These are phyloP conservation scores for Sebastes diaconus DNA, from an alignment of 2,797 vertebrate genomes.

Conservation along the genomic window DNA sequence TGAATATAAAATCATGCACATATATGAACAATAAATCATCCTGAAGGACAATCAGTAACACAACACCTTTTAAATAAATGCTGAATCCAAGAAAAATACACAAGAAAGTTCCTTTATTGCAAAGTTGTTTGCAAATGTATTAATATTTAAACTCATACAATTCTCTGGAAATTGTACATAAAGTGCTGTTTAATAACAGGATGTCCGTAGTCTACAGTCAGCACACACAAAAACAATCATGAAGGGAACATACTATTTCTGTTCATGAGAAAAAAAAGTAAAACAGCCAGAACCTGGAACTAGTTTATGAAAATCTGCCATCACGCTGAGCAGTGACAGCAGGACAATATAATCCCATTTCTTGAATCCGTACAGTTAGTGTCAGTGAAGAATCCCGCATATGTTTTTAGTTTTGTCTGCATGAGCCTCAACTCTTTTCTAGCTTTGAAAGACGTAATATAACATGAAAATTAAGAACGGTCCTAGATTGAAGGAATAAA, in stretches of 20 bases:
- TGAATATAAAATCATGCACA: slow-evolving; percentile 31
- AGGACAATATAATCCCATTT: neutral
- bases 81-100: neutral
- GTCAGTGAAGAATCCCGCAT: neutral
- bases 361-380: neutral
- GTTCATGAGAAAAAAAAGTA: slow-evolving; percentile 2
- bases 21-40: neutral
- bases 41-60: neutral
- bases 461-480: slow-evolving; percentile 5
- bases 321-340: neutral
- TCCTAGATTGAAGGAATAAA: slow-evolving; percentile 9
- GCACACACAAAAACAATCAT: slow-evolving; percentile 10
- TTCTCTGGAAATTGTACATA: slow-evolving; percentile 37
- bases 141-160: slow-evolving; percentile 33
- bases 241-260: slow-evolving; percentile 12
- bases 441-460: neutral
- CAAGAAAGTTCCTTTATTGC: slow-evolving; percentile 4
- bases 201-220: neutral
- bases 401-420: neutral
- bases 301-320: slow-evolving; percentile 16
- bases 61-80: neutral
- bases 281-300: neutral
- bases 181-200: slow-evolving; percentile 55
- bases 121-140: slow-evolving; percentile 35
- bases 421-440: neutral